A percentile compares a stretch with the other conserved stretches of the same genome.
These are phyloP conservation scores for Synanthedon tipuliformis DNA, from an alignment of 2,888 invertebrate species.

Conservation along the genomic window DNA sequence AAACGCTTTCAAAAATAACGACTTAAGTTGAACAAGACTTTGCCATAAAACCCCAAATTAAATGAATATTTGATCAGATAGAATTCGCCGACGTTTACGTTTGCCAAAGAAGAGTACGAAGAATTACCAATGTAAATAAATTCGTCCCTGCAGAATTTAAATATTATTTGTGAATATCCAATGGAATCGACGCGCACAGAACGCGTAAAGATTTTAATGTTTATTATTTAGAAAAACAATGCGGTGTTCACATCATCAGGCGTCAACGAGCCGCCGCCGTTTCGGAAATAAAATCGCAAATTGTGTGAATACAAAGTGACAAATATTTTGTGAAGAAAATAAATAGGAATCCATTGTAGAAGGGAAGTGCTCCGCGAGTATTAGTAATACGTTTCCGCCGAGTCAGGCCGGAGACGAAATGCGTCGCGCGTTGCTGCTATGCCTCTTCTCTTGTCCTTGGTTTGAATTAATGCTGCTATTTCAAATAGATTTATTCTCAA, in stretches of 20 bases:
- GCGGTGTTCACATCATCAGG: too few species aligned
- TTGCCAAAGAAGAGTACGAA: too few species aligned
- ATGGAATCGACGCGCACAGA: too few species aligned
- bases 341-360: constrained; percentile 1
- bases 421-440: constrained; percentile 1
- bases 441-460: constrained; percentile 20
- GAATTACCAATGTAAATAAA: too few species aligned
- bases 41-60: not conserved
- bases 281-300: too few species aligned
- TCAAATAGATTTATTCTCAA: constrained; percentile 20
- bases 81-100: not conserved
- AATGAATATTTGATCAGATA: not conserved
- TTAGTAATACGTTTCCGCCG: constrained; percentile 3
- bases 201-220: too few species aligned
- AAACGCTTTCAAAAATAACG: too few species aligned
- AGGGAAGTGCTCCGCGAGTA: not conserved
- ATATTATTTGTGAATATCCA: too few species aligned
- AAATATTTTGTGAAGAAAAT: constrained; percentile 1
- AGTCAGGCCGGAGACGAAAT: not conserved
- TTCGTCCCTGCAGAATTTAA: too few species aligned
- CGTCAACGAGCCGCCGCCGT: not conserved
- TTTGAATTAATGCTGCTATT: constrained; percentile 15
- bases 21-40: too few species aligned
- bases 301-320: too few species aligned
- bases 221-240: too few species aligned